These are phyloP conservation scores for Patella pellucida DNA, from an alignment of 2,888 invertebrate species.

Conservation along the genomic window DNA sequence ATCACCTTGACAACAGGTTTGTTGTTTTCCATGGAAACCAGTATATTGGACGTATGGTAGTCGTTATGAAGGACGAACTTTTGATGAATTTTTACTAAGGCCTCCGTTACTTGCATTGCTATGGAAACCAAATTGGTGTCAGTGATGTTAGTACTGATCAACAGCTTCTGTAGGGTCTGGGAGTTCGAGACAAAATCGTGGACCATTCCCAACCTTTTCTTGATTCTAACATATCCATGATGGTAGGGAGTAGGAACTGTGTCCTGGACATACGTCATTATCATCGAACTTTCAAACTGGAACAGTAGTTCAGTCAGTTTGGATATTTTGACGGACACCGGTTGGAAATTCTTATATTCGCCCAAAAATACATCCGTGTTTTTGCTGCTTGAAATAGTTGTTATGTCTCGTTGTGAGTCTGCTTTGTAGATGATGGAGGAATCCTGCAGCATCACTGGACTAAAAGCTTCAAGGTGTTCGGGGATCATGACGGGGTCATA, in stretches of 20 bases:
- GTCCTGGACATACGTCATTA: neutral
- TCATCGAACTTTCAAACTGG: neutral
- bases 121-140: neutral
- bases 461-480: neutral
- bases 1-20: neutral
- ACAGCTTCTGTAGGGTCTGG: neutral
- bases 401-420: neutral
- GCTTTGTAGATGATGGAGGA: neutral
- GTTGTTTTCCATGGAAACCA: neutral
- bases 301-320: neutral
- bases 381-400: neutral
- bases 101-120: neutral
- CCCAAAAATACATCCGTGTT: neutral
- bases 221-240: neutral
- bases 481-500: neutral
- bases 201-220: neutral
- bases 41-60: neutral
- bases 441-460: neutral
- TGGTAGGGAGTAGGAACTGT: neutral
- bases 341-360: neutral
- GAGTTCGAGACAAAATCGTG: neutral
- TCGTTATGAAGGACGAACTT: neutral
- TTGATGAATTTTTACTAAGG: neutral
- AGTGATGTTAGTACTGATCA: neutral
- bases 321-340: neutral